Conservation (phyloP, 2,797 vertebrate species). For the Pampus argenteus region DNA sequence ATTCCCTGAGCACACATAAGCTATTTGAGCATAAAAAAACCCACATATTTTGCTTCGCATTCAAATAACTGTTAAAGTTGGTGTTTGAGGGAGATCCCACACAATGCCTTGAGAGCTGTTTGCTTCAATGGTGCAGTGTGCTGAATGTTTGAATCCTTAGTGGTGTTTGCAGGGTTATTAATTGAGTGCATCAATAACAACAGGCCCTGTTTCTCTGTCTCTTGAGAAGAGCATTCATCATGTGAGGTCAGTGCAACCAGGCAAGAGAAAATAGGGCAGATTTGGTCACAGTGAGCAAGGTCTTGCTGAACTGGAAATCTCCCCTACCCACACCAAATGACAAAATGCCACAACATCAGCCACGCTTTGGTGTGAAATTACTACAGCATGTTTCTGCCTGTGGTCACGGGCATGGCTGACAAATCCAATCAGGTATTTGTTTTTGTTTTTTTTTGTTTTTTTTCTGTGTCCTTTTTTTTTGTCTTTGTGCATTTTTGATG, state of each 20-base stretch:
- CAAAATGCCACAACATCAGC: conserved; percentile 74
- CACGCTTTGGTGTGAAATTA: conserved; percentile 74
- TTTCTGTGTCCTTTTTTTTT: conserved; percentile 20
- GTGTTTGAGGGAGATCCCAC: neutral
- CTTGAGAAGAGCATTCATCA: conserved; percentile 81
- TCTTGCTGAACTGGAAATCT: conserved; percentile 74
- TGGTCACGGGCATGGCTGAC: conserved; percentile 72
- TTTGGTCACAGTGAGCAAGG: conserved; percentile 69
- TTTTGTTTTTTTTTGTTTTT: conserved; percentile 26
- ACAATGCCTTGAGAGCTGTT: conserved; percentile 25
- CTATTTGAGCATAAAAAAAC: neutral
- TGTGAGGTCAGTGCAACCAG: conserved; percentile 77
- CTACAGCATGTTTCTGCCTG: conserved; percentile 72
- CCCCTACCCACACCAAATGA: conserved; percentile 60
- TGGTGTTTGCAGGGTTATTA: conserved; percentile 77
- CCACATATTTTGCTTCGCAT: neutral
- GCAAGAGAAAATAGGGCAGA: conserved; percentile 80
- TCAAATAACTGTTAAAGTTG: conserved; percentile 3
- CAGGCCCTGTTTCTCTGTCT: conserved; percentile 72
- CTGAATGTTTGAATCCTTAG: conserved; percentile 52
- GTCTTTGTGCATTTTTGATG: conserved; percentile 35
- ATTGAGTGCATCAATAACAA: conserved; percentile 86
- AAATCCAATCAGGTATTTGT: conserved; percentile 73
- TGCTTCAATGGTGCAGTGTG: conserved; percentile 35
- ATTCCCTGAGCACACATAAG: neutral